Conservation (phyloP, 2,797 vertebrate genomes). For the Siniperca obscura region DNA sequence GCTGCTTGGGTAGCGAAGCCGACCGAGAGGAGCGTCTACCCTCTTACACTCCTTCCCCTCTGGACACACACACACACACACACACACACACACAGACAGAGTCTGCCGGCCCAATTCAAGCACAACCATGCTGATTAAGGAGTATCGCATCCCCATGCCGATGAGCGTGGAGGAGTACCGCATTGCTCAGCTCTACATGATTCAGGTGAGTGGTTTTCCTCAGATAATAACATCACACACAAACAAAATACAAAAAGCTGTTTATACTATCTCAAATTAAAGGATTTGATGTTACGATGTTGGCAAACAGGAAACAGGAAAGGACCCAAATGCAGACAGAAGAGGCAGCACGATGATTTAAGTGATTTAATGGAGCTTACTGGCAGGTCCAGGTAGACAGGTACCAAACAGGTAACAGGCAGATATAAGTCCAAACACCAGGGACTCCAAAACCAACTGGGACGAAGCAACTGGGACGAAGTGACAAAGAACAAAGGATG, state of each 20-base stretch:
- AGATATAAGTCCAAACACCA: too few relatives aligned
- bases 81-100: constrained; percentile 26
- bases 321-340: too few relatives aligned
- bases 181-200: constrained; percentile 99
- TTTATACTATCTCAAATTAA: not conserved
- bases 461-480: too few relatives aligned
- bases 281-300: not conserved
- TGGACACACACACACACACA: constrained; percentile 37
- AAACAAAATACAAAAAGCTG: too few relatives aligned
- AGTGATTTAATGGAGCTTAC: too few relatives aligned
- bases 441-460: too few relatives aligned
- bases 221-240: too few relatives aligned
- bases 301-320: too few relatives aligned
- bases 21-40: constrained; percentile 54
- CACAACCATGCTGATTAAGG: constrained; percentile 95
- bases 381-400: too few relatives aligned
- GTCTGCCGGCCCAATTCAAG: constrained; percentile 37
- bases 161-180: constrained; percentile 99
- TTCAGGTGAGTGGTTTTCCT: constrained; percentile 92
- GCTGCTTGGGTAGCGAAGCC: constrained; percentile 60
- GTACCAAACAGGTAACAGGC: too few relatives aligned
- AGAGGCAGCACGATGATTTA: too few relatives aligned
- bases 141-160: constrained; percentile 96
- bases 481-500: too few relatives aligned
- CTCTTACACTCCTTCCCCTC: constrained; percentile 51